Base-by-base conservation (phyloP, 2,888 invertebrate genomes). In the Cyclophora albipunctata region DNA sequence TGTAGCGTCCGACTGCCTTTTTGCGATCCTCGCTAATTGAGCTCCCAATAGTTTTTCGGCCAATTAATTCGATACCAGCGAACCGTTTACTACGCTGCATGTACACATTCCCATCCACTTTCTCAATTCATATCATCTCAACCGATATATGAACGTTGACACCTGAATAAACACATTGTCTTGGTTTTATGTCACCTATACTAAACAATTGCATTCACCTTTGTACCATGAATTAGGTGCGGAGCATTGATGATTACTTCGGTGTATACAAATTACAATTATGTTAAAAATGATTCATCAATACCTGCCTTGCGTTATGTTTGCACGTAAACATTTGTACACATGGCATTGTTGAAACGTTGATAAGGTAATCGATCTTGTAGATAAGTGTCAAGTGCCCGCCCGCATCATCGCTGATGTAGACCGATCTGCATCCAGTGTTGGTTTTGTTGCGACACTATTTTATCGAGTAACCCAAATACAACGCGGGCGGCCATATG, bases 341-440 rank as follows among this genome's bases (percentile, higher is more conserved):
- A 20, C 20, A 20, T 20, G 20, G 20, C 20, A 20, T 37, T 37
- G 37, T 37, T 5, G 4, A 5, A 37, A 5, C 5, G 37, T 37
- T 37, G 37, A 37, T 37, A 37, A 37, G 4, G 64, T 62, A 64
- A 68, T 66, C 66, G 68, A 69, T 69, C 63, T 62, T 47, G 59
- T 61, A 63, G 60, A 65, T 59, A 57, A 62, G 60, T 62, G 62
- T 60, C 62, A 63, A 60, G 66, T 72, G 66, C 70, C 62, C 67
- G 66, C 77, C 75, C 75, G 77, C 75, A 78, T 73, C 69, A 75
- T 70, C 68, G 68, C 4, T 37, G 37, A 73, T 73, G 75, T 72
- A 75, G 69, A 71, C 66, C 63, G 63, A 66, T 70, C 71, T 70
- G 63, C 67, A 67, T 68, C 62, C 64, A 69, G 64, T 72, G 63